Evolutionary conservation across 2,113 vertebrate genomes (phyloP).

Genomic region (Butorides virescens): DNA sequence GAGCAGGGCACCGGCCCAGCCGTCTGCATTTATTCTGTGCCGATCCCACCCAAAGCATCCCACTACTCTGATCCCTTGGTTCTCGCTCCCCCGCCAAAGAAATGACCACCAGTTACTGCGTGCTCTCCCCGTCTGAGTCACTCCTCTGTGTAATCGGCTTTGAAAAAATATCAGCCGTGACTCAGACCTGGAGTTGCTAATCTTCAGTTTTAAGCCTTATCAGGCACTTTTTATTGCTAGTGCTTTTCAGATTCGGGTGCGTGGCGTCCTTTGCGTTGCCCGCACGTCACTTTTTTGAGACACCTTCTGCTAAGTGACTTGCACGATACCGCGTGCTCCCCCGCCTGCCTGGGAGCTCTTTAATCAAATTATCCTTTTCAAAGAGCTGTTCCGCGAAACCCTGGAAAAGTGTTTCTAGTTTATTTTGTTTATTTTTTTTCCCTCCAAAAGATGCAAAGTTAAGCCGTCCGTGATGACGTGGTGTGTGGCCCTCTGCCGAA

Average conservation of each 20-base stretch:
- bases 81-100: background rate
- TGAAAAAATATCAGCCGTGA: background rate
- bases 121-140: background rate
- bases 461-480: background rate
- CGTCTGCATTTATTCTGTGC: background rate
- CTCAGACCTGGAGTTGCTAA: slow-evolving; percentile 18
- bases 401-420: background rate
- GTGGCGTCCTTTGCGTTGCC: background rate
- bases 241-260: background rate
- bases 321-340: background rate
- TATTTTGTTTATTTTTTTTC: background rate
- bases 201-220: background rate
- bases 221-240: background rate
- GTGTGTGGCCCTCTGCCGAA: background rate
- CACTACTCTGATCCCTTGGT: background rate
- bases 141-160: background rate
- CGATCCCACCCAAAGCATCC: background rate
- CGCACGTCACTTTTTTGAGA: background rate
- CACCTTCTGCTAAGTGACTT: background rate
- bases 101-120: background rate
- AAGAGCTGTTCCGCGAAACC: background rate
- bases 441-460: background rate
- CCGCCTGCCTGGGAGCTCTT: slow-evolving; percentile 63
- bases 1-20: background rate
- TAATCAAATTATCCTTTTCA: background rate